Base-by-base conservation (phyloP, 2,888 invertebrate genomes). In the Plemyria rubiginata region DNA sequence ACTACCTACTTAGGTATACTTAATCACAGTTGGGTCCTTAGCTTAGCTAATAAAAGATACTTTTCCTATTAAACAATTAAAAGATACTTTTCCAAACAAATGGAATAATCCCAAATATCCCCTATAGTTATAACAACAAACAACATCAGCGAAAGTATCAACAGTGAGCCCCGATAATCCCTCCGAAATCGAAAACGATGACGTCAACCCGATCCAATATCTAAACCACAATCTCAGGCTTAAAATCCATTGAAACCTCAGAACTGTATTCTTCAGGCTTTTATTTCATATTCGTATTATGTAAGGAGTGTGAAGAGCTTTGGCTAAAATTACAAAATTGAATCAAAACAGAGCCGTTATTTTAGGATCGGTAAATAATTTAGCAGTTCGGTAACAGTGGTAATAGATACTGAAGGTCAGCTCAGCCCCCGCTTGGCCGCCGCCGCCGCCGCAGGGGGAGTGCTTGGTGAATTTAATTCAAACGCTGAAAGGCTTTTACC, bases 401-500 rank as follows among this genome's bases (percentile, higher is more conserved):
- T 45, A 54, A 54, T 53, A 54, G 53, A 52, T 41, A 32, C 50
- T 32, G 41, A 41, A 13, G 41, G 53, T 38, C 13, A 16, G 13
- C 29, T 28, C 1, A 5, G 38, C 38, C 32, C 13, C 0, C n/a
- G n/a, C n/a, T n/a, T n/a, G n/a, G n/a, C n/a, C n/a, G n/a, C n/a
- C n/a, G n/a, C n/a, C n/a, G n/a, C n/a, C n/a, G n/a, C n/a, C n/a
- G n/a, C n/a, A n/a, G 32, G 16, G 6, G 61, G 28, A 49, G 13
- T 52, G 41, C 11, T 15, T 50, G 45, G 65, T 65, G 41, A 56
- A 61, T 62, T 62, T 54, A 38, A 62, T 61, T 67, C 38, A 11
- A 50, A 52, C 61, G 54, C 50, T 68, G 61, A 70, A 65, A 68
- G 65, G 65, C 62, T 68, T 70, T 68, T 66, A 53, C 40, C 60